phyloP scores from a whole-genome alignment of 2,113 vertebrate genomes.

The Mormyrus iriodes region DNA sequence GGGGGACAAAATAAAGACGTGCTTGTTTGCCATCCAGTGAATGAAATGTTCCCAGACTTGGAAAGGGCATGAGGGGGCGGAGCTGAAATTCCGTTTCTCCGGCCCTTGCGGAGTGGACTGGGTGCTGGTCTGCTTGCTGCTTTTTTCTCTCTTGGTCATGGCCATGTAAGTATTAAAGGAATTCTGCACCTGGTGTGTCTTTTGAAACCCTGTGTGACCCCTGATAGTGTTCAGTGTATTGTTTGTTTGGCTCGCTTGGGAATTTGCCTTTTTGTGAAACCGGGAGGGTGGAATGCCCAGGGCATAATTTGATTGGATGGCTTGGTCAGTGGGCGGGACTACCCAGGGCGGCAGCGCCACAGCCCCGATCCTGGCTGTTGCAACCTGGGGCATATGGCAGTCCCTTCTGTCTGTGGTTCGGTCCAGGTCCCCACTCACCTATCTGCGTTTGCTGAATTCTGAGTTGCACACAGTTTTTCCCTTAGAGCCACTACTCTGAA shows the following conservation, averaged over 20 bases:
- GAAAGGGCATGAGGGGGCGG: constrained; percentile 54
- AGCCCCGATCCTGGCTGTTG: constrained; percentile 1
- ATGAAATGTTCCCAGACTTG: constrained; percentile 46
- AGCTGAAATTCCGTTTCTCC: not conserved
- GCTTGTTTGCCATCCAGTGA: constrained; percentile 50
- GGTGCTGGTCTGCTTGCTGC: not conserved
- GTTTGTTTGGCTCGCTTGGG: not conserved
- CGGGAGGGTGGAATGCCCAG: not conserved
- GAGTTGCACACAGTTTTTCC: not conserved
- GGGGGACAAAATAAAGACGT: constrained; percentile 28
- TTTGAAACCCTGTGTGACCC: not conserved
- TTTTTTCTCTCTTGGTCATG: not conserved
- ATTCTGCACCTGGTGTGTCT: not conserved
- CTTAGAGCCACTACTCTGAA: not conserved
- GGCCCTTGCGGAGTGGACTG: not conserved
- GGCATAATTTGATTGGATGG: not conserved
- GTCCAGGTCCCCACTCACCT: constrained; percentile 18
- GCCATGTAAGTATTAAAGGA: too few species aligned
- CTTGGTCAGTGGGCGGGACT: not conserved
- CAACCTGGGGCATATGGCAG: constrained; percentile 15
- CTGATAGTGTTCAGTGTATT: not conserved
- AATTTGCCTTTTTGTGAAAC: not conserved
- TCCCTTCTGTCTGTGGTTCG: constrained; percentile 12
- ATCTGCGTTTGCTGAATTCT: not conserved
- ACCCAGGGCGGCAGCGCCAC: not conserved